These are phyloP conservation scores for Labia minor DNA, from an alignment of 2,888 invertebrate species.

Conservation along the genomic window DNA sequence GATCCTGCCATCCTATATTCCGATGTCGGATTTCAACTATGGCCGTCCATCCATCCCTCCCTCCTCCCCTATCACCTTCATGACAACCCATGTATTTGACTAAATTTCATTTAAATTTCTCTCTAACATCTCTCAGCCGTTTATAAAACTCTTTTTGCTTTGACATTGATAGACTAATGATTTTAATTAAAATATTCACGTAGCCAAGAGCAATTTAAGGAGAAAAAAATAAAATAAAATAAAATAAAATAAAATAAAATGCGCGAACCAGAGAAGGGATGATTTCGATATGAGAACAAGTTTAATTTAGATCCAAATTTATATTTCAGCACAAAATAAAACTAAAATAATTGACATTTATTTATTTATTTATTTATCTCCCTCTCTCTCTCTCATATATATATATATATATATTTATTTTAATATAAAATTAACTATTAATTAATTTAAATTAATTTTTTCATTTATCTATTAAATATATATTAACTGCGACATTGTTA, in stretches of 20 bases:
- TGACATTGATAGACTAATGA: constrained; percentile 2
- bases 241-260: no score
- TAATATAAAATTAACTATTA: no score
- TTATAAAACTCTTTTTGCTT: constrained; percentile 8
- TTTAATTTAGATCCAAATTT: no score
- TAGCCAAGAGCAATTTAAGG: background rate
- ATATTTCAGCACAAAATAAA: no score
- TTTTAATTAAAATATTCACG: background rate
- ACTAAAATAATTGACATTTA: no score
- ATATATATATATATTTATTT: no score
- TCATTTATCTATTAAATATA: no score
- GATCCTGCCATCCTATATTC: background rate
- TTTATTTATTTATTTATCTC: no score
- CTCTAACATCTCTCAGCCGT: constrained; percentile 7
- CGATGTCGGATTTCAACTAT: background rate
- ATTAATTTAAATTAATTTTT: no score
- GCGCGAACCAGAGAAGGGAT: background rate
- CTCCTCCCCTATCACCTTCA: background rate
- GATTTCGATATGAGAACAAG: background rate
- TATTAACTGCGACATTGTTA: no score
- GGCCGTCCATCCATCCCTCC: background rate
- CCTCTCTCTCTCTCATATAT: no score
- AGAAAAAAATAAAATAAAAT: background rate
- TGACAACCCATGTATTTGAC: background rate
- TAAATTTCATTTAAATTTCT: constrained; percentile 7